These are phyloP conservation scores for Saimiri boliviensis DNA, from an alignment of 2,113 vertebrate species.

Conservation along the genomic window DNA sequence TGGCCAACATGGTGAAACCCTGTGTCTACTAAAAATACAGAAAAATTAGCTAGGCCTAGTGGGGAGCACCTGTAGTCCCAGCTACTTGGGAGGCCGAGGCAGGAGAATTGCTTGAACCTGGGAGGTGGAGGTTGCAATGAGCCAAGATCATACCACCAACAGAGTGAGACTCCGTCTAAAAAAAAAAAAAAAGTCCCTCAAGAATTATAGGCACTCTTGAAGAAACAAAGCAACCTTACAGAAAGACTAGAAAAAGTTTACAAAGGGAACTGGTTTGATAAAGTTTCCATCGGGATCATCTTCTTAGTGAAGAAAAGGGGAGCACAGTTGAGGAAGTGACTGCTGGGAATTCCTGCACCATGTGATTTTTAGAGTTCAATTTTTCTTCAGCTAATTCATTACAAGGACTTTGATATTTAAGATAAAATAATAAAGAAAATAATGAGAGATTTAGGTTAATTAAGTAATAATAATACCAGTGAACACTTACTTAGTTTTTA, in stretches of 20 bases:
- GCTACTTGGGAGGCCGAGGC: too few species aligned
- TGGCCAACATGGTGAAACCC: too few species aligned
- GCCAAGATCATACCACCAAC: too few species aligned
- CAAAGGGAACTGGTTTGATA: neutral
- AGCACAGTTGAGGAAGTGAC: too few species aligned
- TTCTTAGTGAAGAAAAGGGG: neutral
- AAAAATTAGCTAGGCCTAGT: too few species aligned
- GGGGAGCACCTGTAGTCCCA: too few species aligned
- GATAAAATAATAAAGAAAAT: neutral
- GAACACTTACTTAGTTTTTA: neutral
- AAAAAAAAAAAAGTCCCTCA: too few species aligned
- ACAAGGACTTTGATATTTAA: neutral
- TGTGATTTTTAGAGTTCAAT: neutral
- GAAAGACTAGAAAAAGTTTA: neutral
- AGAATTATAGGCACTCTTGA: neutral
- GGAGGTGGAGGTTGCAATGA: too few species aligned
- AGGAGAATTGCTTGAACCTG: too few species aligned
- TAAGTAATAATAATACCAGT: too few species aligned
- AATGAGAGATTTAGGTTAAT: neutral
- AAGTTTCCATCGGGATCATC: neutral
- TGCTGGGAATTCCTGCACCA: accelerated
- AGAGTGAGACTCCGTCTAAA: too few species aligned
- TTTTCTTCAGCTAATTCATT: neutral
- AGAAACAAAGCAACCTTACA: neutral
- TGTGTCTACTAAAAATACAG: too few species aligned